Conservation (phyloP, 1,140 invertebrate species). For the Platorchestia sp. region DNA sequence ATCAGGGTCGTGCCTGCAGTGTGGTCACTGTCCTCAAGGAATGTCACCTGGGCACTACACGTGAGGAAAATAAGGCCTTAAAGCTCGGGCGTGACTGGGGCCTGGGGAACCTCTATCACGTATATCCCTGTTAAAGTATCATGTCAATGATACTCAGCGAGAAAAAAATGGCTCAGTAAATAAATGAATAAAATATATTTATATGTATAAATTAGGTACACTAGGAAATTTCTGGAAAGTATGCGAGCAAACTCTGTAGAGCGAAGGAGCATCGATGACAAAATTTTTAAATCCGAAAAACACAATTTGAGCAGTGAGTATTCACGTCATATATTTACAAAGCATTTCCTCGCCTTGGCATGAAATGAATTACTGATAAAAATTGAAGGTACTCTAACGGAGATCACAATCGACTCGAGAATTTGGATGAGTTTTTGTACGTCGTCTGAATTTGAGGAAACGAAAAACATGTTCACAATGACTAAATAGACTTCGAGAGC, state of each 20-base stretch:
- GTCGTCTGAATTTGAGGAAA: neutral
- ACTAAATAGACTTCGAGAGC: neutral
- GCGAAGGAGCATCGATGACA: neutral
- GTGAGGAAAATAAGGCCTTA: too few relatives aligned
- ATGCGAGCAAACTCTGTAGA: neutral
- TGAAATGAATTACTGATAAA: neutral
- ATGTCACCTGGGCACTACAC: too few relatives aligned
- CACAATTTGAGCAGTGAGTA: neutral
- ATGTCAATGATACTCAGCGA: too few relatives aligned
- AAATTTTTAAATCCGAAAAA: neutral
- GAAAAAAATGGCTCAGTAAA: too few relatives aligned
- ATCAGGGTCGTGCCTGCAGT: too few relatives aligned
- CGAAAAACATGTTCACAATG: neutral
- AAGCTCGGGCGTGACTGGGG: too few relatives aligned
- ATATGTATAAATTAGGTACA: too few relatives aligned
- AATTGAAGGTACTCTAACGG: neutral
- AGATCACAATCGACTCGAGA: neutral
- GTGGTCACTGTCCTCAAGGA: too few relatives aligned
- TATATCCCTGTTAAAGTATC: too few relatives aligned
- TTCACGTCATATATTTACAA: neutral
- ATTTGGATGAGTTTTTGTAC: neutral
- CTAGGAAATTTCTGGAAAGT: neutral
- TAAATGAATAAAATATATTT: too few relatives aligned
- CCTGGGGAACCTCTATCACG: too few relatives aligned
- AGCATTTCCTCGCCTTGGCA: too few relatives aligned